A percentile compares a stretch with the other conserved stretches of the same genome.
These are phyloP conservation scores for Encarsia formosa DNA, from an alignment of 2,888 invertebrate genomes.

Conservation along the genomic window DNA sequence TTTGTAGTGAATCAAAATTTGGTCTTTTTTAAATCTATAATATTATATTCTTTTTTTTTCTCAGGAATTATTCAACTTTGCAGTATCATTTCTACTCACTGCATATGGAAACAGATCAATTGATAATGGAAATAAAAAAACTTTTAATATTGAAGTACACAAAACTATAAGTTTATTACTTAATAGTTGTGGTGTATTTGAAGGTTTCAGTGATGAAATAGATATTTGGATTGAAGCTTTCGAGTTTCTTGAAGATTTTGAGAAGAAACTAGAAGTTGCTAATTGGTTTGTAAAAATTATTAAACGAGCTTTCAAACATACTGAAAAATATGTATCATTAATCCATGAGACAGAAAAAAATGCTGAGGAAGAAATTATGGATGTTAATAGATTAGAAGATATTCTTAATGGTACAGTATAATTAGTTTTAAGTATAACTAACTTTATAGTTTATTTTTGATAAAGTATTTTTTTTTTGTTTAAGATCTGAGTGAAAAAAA, in stretches of 20 bases:
- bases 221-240: constrained; percentile 63
- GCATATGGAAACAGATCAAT: constrained; percentile 32
- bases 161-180: constrained; percentile 59
- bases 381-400: constrained; percentile 30
- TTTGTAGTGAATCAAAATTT: too few relatives aligned
- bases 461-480: constrained; percentile 13
- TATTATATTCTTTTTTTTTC: constrained; percentile 4
- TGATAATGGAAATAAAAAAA: constrained; percentile 19
- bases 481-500: constrained; percentile 25
- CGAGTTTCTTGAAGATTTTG: constrained; percentile 35
- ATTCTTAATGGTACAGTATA: constrained; percentile 33
- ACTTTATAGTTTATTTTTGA: background rate
- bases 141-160: constrained; percentile 50
- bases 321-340: constrained; percentile 37
- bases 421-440: background rate
- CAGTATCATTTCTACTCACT: constrained; percentile 39
- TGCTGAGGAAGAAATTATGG: constrained; percentile 29
- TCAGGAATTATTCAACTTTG: constrained; percentile 35
- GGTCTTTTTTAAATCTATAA: background rate
- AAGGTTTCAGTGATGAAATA: constrained; percentile 62
- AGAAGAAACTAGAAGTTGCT: constrained; percentile 34
- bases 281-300: constrained; percentile 40
- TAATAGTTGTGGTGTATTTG: constrained; percentile 62
- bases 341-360: constrained; percentile 35
- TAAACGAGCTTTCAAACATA: constrained; percentile 31